Base-by-base conservation (phyloP, 1,140 invertebrate genomes). In the Mercenaria mercenaria region DNA sequence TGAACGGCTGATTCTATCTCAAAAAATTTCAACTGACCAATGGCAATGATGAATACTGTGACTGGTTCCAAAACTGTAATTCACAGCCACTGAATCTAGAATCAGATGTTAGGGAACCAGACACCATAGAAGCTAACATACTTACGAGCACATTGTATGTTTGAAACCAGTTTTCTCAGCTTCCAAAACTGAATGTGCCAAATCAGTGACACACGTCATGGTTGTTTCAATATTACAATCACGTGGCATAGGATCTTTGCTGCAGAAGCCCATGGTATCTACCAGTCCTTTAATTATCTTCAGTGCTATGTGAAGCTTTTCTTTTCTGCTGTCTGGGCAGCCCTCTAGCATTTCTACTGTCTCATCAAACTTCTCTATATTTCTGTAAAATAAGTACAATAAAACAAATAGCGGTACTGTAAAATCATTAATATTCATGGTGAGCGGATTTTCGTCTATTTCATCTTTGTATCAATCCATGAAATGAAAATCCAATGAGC, bases 131-230 rank as follows among this genome's bases (percentile, higher is more conserved):
- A n/a, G n/a, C n/a, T n/a, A 39, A 82, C 41, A n/a, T 26, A 82
- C 80, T 64, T 82, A 82, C 80, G 80, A 82, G 41, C 56, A 82
- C 29, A 82, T n/a, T 3, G 56, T 47, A 43, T 67, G n/a, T 15
- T 41, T 61, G 18, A 82, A 64, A 4, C 80, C 80, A 29, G 80
- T n/a, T 67, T 47, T 67, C n/a, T 56, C 3, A 18, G 56, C 34
- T 23, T 26, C 32, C 3, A 64, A 13, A 59, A 67, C 11, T 10
- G 26, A 23, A 43, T 26, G 34, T 3, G 37, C 39, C 56, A 82
- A 41, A 11, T 82, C 80, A 0, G 26, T 26, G 0, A 82, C 20
- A 67, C 80, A 64, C 8, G 4, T 59, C 50, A 82, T 41, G 34
- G 80, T 59, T 23, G 26, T 11, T 10, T 64, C 20, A 1, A 26